Conservation (phyloP, 2,113 vertebrate species). For the Gila orcuttii region DNA sequence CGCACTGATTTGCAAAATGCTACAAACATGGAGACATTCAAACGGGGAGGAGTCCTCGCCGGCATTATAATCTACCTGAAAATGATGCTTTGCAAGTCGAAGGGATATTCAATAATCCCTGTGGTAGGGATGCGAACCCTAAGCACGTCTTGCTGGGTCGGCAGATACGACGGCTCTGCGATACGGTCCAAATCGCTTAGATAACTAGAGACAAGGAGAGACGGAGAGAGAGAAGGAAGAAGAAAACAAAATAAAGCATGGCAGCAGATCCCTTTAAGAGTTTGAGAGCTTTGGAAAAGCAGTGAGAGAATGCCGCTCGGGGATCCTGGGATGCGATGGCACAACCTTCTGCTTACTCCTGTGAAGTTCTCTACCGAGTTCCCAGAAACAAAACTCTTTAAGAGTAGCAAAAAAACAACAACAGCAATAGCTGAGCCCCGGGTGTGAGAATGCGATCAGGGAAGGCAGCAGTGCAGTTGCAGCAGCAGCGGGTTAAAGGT, state of each 20-base stretch:
- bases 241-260: slow-evolving; percentile 71
- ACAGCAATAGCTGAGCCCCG: slow-evolving; percentile 3
- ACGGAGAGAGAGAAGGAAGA: slow-evolving; percentile 40
- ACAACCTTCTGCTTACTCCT: neutral
- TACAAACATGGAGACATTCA: slow-evolving; percentile 2
- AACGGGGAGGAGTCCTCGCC: neutral
- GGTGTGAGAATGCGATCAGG: slow-evolving; percentile 32
- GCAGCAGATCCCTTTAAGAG: slow-evolving; percentile 57
- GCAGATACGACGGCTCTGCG: slow-evolving; percentile 90
- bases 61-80: slow-evolving; percentile 85
- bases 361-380: neutral
- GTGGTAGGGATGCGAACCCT: slow-evolving; percentile 97
- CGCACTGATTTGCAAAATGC: neutral
- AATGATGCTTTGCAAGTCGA: slow-evolving; percentile 99
- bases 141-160: slow-evolving; percentile 97
- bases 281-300: neutral
- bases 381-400: neutral
- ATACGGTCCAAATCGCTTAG: slow-evolving; percentile 96
- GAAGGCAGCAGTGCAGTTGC: slow-evolving; percentile 25
- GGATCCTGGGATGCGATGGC: neutral
- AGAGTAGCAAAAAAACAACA: neutral
- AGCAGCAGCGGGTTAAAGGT: slow-evolving; percentile 44
- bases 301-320: neutral
- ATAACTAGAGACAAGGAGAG: slow-evolving; percentile 81
- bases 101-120: slow-evolving; percentile 98